A percentile compares a stretch with the other conserved stretches of the same genome.
phyloP scores from a whole-genome alignment of 2,113 vertebrate genomes.

The Ophthalmolycus amberensis region DNA sequence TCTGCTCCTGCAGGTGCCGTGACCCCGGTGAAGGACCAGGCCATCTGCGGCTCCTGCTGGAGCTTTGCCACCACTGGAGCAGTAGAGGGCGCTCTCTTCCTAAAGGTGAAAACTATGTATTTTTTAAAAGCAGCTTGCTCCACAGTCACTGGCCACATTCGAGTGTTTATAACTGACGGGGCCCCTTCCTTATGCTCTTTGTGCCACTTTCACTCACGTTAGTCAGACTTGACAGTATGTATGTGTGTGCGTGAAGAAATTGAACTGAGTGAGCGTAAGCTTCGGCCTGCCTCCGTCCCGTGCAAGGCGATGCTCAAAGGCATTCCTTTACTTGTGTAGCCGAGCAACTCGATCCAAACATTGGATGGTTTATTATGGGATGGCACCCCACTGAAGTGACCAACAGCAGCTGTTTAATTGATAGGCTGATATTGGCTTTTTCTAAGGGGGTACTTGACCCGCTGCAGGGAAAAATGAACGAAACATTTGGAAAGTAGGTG shows the following conservation, averaged over 20 bases:
- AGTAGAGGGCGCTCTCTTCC: conserved; percentile 84
- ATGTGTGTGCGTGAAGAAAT: conserved; percentile 25
- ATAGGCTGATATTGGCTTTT: too few relatives aligned
- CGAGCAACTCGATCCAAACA: conserved; percentile 51
- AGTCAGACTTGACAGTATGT: conserved; percentile 17
- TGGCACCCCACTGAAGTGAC: conserved; percentile 40
- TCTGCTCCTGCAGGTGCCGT: conserved; percentile 81
- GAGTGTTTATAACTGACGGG: not conserved
- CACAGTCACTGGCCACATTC: not conserved
- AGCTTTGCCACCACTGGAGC: conserved; percentile 84
- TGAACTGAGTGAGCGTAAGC: not conserved
- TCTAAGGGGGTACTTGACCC: too few relatives aligned
- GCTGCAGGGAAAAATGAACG: too few relatives aligned
- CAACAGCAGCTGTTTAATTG: not conserved
- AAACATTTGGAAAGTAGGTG: too few relatives aligned
- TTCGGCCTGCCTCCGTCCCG: conserved; percentile 15
- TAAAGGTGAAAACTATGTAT: conserved; percentile 75
- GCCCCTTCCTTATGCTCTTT: conserved; percentile 14
- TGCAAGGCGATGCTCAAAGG: conserved; percentile 39
- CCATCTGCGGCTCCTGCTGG: conserved; percentile 87
- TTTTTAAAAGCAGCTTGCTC: not conserved
- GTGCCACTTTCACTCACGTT: conserved; percentile 18
- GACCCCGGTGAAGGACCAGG: conserved; percentile 85
- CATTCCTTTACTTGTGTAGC: conserved; percentile 61
- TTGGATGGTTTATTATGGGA: conserved; percentile 40